A percentile compares a stretch with the other conserved stretches of the same genome.
phyloP scores from a whole-genome alignment of 2,113 vertebrate genomes.

The Misgurnus mizolepis region DNA sequence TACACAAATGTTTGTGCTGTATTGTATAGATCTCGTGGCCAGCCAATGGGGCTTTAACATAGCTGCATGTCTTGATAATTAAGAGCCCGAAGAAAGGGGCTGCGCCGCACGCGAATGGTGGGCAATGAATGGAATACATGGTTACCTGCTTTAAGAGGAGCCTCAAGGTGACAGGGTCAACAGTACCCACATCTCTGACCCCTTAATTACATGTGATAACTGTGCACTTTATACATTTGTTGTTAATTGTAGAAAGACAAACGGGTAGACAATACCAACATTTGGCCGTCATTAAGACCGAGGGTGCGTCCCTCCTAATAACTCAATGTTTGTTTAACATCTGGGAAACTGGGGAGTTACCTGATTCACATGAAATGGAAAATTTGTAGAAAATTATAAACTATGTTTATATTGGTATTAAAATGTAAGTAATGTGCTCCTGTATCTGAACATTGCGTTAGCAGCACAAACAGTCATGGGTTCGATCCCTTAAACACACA shows the following conservation, averaged over 20 bases:
- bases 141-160: slow-evolving; percentile 58
- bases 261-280: slow-evolving; percentile 21
- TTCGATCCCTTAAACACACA: too few relatives aligned
- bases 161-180: slow-evolving; percentile 46
- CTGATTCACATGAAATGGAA: neutral
- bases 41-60: slow-evolving; percentile 40
- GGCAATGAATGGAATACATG: slow-evolving; percentile 16
- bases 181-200: slow-evolving; percentile 40
- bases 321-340: neutral
- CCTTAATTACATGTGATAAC: slow-evolving; percentile 41
- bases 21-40: slow-evolving; percentile 51
- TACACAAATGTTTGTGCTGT: slow-evolving; percentile 58
- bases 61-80: slow-evolving; percentile 51
- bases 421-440: too few relatives aligned
- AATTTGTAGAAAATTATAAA: too few relatives aligned
- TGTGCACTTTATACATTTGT: slow-evolving; percentile 40
- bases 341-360: too few relatives aligned
- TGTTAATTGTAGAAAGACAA: slow-evolving; percentile 20
- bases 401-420: too few relatives aligned
- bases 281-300: slow-evolving; percentile 20
- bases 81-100: slow-evolving; percentile 37
- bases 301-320: neutral
- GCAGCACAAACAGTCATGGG: too few relatives aligned
- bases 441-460: too few relatives aligned
- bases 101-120: slow-evolving; percentile 41